Evolutionary conservation across 2,113 vertebrate genomes (phyloP).

Genomic region (Gymnarchus niloticus): DNA sequence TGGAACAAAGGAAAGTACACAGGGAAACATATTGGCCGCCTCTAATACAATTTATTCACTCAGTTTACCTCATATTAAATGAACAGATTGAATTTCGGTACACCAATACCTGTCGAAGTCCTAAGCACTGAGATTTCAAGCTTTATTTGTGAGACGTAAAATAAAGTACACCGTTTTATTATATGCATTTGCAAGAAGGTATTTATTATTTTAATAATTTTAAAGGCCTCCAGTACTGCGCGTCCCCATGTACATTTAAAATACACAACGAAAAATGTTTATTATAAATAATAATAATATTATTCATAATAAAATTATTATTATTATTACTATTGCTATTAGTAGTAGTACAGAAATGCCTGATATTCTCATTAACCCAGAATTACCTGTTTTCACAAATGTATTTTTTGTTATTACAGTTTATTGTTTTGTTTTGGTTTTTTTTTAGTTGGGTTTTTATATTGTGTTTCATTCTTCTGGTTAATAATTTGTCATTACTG

Average conservation of each 20-base stretch:
- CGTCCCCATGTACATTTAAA: neutral
- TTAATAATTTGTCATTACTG: neutral
- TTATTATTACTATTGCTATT: neutral
- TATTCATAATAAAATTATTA: neutral
- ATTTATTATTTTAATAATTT: constrained; percentile 21
- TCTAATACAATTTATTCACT: constrained; percentile 88
- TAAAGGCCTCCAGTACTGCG: constrained; percentile 2
- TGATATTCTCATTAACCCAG: neutral
- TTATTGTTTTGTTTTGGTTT: neutral
- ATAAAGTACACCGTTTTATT: constrained; percentile 37
- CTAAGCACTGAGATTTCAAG: constrained; percentile 53
- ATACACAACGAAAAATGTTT: neutral
- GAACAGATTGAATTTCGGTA: constrained; percentile 82
- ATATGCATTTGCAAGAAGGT: constrained; percentile 22
- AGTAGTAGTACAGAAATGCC: neutral
- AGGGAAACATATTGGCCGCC: constrained; percentile 75
- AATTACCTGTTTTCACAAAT: neutral
- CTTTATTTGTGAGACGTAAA: constrained; percentile 37
- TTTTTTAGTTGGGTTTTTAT: too few relatives aligned
- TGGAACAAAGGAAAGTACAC: constrained; percentile 74
- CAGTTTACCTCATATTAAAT: constrained; percentile 81
- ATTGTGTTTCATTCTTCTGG: neutral
- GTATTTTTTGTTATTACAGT: neutral
- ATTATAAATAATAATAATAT: constrained; percentile 18
- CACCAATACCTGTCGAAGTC: constrained; percentile 67